These are phyloP conservation scores for Mus spretus DNA, from an alignment of 2,797 vertebrate species.

Conservation along the genomic window DNA sequence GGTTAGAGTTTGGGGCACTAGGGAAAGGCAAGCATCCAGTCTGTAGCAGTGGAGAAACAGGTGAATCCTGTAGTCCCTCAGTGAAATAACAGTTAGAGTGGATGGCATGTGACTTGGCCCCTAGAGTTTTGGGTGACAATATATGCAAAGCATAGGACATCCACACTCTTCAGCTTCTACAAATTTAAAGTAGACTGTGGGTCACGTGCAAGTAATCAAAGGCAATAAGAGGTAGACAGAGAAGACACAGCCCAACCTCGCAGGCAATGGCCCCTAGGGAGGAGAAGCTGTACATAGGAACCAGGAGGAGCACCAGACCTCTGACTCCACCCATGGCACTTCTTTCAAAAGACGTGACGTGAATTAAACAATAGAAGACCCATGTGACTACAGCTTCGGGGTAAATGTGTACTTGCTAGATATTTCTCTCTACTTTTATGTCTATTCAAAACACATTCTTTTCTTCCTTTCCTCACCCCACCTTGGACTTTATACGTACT, in stretches of 20 bases:
- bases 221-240: not conserved
- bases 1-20: not conserved
- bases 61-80: not conserved
- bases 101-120: not conserved
- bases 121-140: not conserved
- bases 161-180: constrained; percentile 1
- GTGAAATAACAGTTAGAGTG: not conserved
- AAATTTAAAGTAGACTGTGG: constrained; percentile 45
- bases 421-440: constrained; percentile 16
- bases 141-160: not conserved
- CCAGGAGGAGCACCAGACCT: not conserved
- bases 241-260: not conserved
- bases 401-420: constrained; percentile 44
- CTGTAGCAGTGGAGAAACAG: not conserved
- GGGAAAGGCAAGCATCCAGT: not conserved
- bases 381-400: not conserved
- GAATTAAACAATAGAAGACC: not conserved
- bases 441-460: not conserved
- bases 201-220: constrained; percentile 17
- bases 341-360: not conserved
- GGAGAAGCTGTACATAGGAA: not conserved
- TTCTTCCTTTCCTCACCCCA: not conserved
- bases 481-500: not conserved
- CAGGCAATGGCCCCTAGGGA: not conserved
- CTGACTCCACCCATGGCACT: not conserved